These are phyloP conservation scores for Suncus etruscus DNA, from an alignment of 2,113 vertebrate species.

Conservation along the genomic window DNA sequence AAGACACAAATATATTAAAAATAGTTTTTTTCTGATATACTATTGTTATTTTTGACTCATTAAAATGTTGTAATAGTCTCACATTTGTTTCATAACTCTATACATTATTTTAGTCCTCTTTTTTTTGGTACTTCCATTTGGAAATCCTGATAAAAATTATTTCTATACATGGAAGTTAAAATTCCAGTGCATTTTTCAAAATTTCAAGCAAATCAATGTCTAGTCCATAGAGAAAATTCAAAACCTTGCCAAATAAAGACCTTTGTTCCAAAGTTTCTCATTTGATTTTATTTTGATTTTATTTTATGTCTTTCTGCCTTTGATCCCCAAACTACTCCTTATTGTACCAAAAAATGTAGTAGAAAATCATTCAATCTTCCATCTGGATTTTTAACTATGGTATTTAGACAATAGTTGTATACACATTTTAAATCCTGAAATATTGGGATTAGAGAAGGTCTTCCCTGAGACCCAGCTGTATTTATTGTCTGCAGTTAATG, in stretches of 20 bases:
- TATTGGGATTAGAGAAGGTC: not conserved
- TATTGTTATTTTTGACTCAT: slow-evolving; percentile 8
- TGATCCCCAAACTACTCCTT: not conserved
- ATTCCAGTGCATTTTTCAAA: not conserved
- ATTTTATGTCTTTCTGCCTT: not conserved
- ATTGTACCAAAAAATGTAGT: not conserved
- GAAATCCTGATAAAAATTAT: not conserved
- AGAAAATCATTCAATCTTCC: not conserved
- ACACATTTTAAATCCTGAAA: not conserved
- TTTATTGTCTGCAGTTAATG: slow-evolving; percentile 21
- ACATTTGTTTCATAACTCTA: not conserved
- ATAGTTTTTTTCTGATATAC: not conserved
- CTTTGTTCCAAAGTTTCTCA: not conserved
- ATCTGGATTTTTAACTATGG: not conserved
- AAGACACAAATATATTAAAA: not conserved
- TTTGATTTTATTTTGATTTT: not conserved
- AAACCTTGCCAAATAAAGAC: not conserved
- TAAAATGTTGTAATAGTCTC: not conserved
- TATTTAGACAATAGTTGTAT: not conserved
- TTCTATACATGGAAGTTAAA: not conserved
- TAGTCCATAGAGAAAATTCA: not conserved
- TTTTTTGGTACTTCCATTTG: not conserved
- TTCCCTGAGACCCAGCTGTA: not conserved
- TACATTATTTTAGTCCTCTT: not conserved
- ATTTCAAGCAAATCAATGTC: not conserved